Evolutionary conservation across 92 coral and sea anemone genomes (phyloP).

Genomic region (Umimayanthus kanabou): DNA sequence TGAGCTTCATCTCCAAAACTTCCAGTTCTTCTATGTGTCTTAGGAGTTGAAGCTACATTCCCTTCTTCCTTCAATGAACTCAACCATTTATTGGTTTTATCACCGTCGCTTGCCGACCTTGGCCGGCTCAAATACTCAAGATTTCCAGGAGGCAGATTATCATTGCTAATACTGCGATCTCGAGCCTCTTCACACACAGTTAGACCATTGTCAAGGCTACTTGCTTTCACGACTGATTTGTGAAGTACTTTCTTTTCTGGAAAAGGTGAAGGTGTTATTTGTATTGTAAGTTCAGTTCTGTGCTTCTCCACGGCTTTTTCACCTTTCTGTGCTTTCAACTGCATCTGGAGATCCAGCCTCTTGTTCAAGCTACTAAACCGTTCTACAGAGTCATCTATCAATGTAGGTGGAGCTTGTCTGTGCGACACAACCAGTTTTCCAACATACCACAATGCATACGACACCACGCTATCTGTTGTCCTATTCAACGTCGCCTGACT

Average conservation of each 20-base stretch:
- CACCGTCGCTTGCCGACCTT: conserved; percentile 96
- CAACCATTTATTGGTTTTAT: conserved; percentile 46
- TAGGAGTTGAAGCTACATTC: conserved; percentile 15
- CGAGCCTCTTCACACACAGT: conserved; percentile 45
- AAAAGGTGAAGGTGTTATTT: conserved; percentile 46
- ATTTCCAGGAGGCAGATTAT: neutral
- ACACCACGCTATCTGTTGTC: conserved; percentile 46
- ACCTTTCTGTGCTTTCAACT: conserved; percentile 49
- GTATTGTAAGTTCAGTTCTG: conserved; percentile 36
- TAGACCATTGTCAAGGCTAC: conserved; percentile 64
- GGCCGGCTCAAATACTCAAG: conserved; percentile 63
- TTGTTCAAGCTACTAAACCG: conserved; percentile 69
- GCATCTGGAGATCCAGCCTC: conserved; percentile 63
- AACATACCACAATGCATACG: conserved; percentile 77
- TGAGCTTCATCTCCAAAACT: conserved; percentile 61
- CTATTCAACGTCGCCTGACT: conserved; percentile 29
- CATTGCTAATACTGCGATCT: conserved; percentile 18
- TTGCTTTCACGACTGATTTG: conserved; percentile 53
- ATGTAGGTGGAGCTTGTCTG: conserved; percentile 91
- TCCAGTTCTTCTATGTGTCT: conserved; percentile 60
- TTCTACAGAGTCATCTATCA: conserved; percentile 86
- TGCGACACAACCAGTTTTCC: conserved; percentile 90
- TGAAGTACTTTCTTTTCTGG: conserved; percentile 42
- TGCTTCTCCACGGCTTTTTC: conserved; percentile 28
- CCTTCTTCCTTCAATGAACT: neutral